Base-by-base conservation (phyloP, 1,140 invertebrate genomes). In the Anoplolepis gracilipes region DNA sequence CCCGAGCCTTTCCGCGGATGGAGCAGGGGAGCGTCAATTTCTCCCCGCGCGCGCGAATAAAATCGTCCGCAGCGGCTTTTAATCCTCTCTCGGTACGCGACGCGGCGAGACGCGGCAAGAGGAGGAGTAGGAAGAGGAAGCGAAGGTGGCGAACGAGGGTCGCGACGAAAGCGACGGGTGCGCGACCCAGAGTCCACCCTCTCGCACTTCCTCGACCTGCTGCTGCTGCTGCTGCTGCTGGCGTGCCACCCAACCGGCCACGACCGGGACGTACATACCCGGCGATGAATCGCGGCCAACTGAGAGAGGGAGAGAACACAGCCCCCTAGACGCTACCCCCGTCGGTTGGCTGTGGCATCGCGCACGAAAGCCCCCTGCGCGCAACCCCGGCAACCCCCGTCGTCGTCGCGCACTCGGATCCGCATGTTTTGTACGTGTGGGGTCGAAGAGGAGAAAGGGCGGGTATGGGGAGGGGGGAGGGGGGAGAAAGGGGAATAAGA, bases 251-350 rank as follows among this genome's bases (percentile, higher is more conserved):
- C 90, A 88, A 79, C 85, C 61, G 55, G 76, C 85, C 79, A 81
- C 85, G 79, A 85, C 16, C 86, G 86, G 72, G 73, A 85, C 90
- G 39, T 72, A 61, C 78, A 72, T 82, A 93, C 91, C 92, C 92
- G 92, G 92, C 93, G 94, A 92, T 93, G 93, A 94, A 94, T 94
- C 94, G 94, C 94, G 94, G 92, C 92, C 94, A 94, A 95, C 94
- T 95, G 94, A 94, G 87, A 90, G 87, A 90, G 88, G 88, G 88
- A 90, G 88, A 90, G 88, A 91, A 87, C 90, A 78, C 91, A 90
- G 90, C 88, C 92, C 93, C 90, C 90, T 87, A 85, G 88, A 90
- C 84, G 61, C 88, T 89, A 89, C 79, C 85, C 72, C 85, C 59
- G 88, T 89, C 88, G 88, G 81, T 90, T 87, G 88, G 88, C 88